phyloP scores from a whole-genome alignment of 2,888 invertebrate genomes.

The Agonopterix arenella region DNA sequence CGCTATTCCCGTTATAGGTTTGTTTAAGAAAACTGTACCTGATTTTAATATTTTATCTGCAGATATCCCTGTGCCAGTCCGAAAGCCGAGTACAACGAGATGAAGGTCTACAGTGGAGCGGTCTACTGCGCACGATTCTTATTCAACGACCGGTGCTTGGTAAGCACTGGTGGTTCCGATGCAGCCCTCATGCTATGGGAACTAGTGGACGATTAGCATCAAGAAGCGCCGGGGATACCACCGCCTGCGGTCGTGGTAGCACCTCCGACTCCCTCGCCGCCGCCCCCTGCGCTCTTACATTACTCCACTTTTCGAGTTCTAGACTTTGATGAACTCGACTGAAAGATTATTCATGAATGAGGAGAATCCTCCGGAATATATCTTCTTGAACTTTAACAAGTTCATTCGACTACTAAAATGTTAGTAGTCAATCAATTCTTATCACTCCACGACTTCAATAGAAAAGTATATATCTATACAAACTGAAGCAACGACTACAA shows the following conservation, averaged over 20 bases:
- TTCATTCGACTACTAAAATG: too few relatives aligned
- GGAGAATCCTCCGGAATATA: too few relatives aligned
- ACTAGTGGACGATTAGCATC: slow-evolving; percentile 85
- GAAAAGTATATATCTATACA: too few relatives aligned
- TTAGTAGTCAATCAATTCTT: too few relatives aligned
- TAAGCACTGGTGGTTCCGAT: slow-evolving; percentile 91
- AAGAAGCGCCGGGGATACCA: slow-evolving; percentile 41
- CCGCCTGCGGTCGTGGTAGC: slow-evolving; percentile 56
- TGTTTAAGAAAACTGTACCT: neutral
- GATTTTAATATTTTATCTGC: slow-evolving; percentile 13
- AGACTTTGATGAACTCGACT: slow-evolving; percentile 62
- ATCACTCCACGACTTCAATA: too few relatives aligned
- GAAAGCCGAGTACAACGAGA: slow-evolving; percentile 91
- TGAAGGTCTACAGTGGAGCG: slow-evolving; percentile 90
- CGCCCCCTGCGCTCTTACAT: slow-evolving; percentile 38
- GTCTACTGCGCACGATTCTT: slow-evolving; percentile 89
- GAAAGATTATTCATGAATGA: slow-evolving; percentile 17
- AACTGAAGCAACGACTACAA: too few relatives aligned
- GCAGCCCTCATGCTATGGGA: slow-evolving; percentile 95
- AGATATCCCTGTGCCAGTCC: slow-evolving; percentile 92
- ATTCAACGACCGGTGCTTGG: slow-evolving; percentile 90
- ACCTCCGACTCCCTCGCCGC: slow-evolving; percentile 61
- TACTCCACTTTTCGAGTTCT: slow-evolving; percentile 54
- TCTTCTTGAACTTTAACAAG: too few relatives aligned
- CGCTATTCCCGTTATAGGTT: too few relatives aligned